Percentiles rank a stretch among this genome's conserved stretches.
Conservation (phyloP, 2,797 vertebrate species). For the Mormyrops attenuatus region DNA sequence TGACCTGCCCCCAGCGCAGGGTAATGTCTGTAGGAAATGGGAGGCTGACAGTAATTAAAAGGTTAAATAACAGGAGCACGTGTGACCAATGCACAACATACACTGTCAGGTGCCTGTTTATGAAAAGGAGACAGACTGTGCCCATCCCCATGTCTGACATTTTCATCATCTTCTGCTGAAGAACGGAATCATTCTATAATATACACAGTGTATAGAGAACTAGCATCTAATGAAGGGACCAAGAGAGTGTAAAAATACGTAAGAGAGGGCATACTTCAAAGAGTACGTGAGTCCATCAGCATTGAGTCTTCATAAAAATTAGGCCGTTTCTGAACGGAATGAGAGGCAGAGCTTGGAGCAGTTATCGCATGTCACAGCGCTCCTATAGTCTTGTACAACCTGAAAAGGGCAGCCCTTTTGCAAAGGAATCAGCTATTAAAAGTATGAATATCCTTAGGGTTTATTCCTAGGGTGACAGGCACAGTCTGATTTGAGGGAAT, state of each 20-base stretch:
- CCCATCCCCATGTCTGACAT: background rate
- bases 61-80: background rate
- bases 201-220: background rate
- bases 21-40: background rate
- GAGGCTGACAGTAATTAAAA: background rate
- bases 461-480: background rate
- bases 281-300: background rate
- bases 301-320: background rate
- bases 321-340: background rate
- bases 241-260: background rate
- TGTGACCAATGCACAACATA: background rate
- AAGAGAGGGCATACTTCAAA: background rate
- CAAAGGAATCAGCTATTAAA: background rate
- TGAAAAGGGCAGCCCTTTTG: background rate
- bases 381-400: background rate
- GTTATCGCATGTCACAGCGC: background rate
- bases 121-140: background rate
- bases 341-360: background rate
- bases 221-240: background rate
- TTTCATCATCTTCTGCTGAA: background rate
- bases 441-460: background rate
- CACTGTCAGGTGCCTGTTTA: background rate
- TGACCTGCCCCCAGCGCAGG: background rate
- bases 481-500: background rate
- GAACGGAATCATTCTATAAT: background rate